phyloP scores from a whole-genome alignment of 2,888 invertebrate genomes.

The Carcina quercana region DNA sequence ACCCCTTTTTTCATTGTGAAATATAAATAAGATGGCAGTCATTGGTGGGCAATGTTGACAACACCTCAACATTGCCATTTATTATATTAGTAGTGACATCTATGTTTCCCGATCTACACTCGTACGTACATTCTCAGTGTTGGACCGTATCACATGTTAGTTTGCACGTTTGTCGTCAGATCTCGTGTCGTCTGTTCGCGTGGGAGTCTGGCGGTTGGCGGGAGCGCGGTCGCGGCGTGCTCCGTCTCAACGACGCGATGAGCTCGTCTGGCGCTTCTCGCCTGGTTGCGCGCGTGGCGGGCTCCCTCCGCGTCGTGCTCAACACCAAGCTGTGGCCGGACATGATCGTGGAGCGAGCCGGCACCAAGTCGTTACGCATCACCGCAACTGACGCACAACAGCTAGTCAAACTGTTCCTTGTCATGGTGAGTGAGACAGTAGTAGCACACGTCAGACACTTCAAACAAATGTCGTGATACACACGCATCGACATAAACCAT shows the following conservation, averaged over 20 bases:
- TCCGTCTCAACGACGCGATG: constrained; percentile 88
- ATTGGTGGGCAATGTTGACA: too few species aligned
- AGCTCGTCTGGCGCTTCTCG: constrained; percentile 75
- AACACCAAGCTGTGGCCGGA: constrained; percentile 96
- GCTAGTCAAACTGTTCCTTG: constrained; percentile 89
- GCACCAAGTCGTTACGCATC: constrained; percentile 88
- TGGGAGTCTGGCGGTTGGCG: constrained; percentile 92
- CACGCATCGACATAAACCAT: too few species aligned
- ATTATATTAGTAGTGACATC: too few species aligned
- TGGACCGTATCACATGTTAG: too few species aligned
- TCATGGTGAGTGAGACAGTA: constrained; percentile 84
- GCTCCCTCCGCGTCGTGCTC: constrained; percentile 90
- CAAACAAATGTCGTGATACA: too few species aligned
- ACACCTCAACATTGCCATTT: too few species aligned
- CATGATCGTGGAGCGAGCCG: constrained; percentile 92
- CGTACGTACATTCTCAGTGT: too few species aligned
- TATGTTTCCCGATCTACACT: too few species aligned
- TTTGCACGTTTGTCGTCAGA: constrained; percentile 45
- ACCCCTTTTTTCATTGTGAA: too few species aligned
- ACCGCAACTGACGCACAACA: constrained; percentile 90
- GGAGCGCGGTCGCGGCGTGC: constrained; percentile 91
- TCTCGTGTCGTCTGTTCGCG: constrained; percentile 91
- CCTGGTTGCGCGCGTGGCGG: constrained; percentile 91
- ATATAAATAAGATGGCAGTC: too few species aligned
- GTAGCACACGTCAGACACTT: too few species aligned